Percentiles rank a stretch among this genome's conserved stretches.
Conservation (phyloP, 2,888 invertebrate species). For the Byasa hedistus region DNA sequence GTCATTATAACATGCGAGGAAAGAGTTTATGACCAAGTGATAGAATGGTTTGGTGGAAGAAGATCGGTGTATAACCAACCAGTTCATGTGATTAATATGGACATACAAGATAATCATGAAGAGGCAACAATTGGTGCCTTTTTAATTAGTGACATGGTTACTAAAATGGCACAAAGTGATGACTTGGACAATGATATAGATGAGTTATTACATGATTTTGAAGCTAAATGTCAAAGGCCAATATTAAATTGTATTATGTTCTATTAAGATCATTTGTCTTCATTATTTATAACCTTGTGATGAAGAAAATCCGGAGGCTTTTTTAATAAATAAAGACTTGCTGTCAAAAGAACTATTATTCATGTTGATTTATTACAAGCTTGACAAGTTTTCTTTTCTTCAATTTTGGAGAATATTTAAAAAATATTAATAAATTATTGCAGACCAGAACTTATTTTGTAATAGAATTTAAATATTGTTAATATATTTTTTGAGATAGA, state of each 20-base stretch:
- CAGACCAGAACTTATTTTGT: background rate
- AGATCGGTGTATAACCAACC: slow-evolving; percentile 90
- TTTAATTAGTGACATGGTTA: slow-evolving; percentile 96
- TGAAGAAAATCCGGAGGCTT: background rate
- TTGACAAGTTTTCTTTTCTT: background rate
- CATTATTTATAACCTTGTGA: background rate
- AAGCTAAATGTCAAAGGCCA: slow-evolving; percentile 90
- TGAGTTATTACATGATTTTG: slow-evolving; percentile 96
- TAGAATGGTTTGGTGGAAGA: slow-evolving; percentile 93
- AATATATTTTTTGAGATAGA: background rate
- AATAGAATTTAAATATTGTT: background rate
- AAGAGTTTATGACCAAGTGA: slow-evolving; percentile 98
- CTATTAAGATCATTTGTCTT: slow-evolving; percentile 79
- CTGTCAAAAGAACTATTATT: background rate
- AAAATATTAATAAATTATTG: background rate
- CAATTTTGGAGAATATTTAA: background rate
- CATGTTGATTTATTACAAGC: background rate
- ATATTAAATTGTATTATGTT: slow-evolving; percentile 97
- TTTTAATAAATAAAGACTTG: background rate
- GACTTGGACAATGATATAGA: slow-evolving; percentile 99
- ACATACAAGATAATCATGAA: slow-evolving; percentile 99
- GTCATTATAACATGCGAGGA: slow-evolving; percentile 98
- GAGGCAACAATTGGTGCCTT: slow-evolving; percentile 99
- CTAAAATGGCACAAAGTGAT: slow-evolving; percentile 91
- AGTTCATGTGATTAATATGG: slow-evolving; percentile 98